Evolutionary conservation across 2,113 vertebrate species (phyloP).

Genomic region (Emydocephalus ijimae): DNA sequence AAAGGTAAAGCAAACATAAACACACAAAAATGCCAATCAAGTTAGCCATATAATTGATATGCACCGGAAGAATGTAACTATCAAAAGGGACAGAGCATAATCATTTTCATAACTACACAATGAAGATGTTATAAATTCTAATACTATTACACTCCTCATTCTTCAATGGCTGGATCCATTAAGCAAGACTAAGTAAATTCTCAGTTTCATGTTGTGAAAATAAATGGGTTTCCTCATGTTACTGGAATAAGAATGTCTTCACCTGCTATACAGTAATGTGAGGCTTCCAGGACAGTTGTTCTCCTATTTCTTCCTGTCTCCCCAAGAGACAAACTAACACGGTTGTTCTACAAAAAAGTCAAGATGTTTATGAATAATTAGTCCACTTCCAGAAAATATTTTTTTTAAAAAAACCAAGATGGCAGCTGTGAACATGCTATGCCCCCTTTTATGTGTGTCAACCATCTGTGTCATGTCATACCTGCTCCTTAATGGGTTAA

Average conservation of each 20-base stretch:
- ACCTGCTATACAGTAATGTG: not conserved
- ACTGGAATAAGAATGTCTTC: not conserved
- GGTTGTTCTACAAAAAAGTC: not conserved
- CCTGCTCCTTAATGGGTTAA: not conserved
- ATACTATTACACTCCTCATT: not conserved
- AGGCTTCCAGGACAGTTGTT: not conserved
- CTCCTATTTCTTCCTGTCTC: not conserved
- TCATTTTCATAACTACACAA: not conserved
- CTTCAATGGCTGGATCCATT: not conserved
- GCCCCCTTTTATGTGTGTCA: not conserved
- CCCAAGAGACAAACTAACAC: not conserved
- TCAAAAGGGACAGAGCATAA: constrained; percentile 18
- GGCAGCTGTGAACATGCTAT: not conserved
- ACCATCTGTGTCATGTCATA: not conserved
- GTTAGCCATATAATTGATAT: constrained; percentile 38
- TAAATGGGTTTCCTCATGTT: not conserved
- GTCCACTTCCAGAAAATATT: not conserved
- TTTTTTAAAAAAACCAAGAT: not conserved
- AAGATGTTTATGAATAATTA: not conserved
- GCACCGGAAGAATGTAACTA: constrained; percentile 6
- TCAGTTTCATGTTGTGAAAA: not conserved
- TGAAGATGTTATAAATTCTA: accelerated
- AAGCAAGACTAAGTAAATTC: not conserved
- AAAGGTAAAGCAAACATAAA: constrained; percentile 44
- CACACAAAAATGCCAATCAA: constrained; percentile 30